Percentiles rank a stretch among this genome's conserved stretches.
These are phyloP conservation scores for Remorina albescens DNA, from an alignment of 2,797 vertebrate genomes.

Conservation along the genomic window DNA sequence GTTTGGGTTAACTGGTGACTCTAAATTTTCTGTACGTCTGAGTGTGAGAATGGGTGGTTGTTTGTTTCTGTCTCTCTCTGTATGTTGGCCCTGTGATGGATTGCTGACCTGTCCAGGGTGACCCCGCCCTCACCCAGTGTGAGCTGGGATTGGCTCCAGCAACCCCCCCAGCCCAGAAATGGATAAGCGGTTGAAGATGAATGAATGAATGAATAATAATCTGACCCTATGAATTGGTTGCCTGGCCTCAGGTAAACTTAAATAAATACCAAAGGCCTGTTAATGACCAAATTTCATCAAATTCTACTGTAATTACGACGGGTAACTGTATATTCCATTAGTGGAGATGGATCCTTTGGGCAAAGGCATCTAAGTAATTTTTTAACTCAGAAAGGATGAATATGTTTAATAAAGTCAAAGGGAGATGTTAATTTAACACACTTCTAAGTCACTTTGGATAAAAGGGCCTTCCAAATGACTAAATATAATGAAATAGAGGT, in stretches of 20 bases:
- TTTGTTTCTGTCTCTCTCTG: too few relatives aligned
- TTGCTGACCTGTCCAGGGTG: too few relatives aligned
- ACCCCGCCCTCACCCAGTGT: too few relatives aligned
- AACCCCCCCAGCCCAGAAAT: too few relatives aligned
- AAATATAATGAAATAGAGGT: conserved; percentile 5
- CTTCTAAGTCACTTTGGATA: neutral
- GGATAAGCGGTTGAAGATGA: too few relatives aligned
- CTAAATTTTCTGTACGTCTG: too few relatives aligned
- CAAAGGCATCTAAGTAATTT: conserved; percentile 1
- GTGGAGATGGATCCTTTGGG: conserved; percentile 10
- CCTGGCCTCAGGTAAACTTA: conserved; percentile 18
- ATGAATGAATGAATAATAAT: too few relatives aligned
- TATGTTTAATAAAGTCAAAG: conserved; percentile 14
- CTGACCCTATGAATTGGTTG: conserved; percentile 15
- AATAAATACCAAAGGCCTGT: too few relatives aligned
- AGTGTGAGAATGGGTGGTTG: too few relatives aligned
- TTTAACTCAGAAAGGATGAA: conserved; percentile 2
- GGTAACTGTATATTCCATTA: neutral
- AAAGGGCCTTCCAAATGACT: neutral
- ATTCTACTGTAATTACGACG: conserved; percentile 14
- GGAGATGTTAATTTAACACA: neutral
- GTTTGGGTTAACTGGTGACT: too few relatives aligned
- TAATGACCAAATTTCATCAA: conserved; percentile 24
- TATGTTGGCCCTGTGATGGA: too few relatives aligned
- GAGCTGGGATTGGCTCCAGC: too few relatives aligned